Conservation (phyloP, 2,113 vertebrate species). For the Otus sunia region DNA sequence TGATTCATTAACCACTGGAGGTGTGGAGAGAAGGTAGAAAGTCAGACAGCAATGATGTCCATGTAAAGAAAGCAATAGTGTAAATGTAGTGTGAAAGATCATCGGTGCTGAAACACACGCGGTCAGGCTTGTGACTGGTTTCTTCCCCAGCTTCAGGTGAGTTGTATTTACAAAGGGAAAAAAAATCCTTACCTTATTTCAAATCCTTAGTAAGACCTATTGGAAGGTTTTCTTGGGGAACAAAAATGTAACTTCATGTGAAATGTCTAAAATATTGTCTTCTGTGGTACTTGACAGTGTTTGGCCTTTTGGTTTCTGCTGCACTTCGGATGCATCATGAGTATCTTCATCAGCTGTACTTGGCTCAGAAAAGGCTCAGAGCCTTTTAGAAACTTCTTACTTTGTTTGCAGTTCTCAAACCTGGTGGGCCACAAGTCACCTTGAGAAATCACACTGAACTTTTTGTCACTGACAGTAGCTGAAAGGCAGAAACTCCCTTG, state of each 20-base stretch:
- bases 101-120: background rate
- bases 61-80: background rate
- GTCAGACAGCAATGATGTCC: background rate
- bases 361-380: background rate
- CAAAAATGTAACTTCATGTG: background rate
- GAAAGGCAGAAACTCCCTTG: background rate
- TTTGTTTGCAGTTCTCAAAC: background rate
- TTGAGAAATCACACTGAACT: accelerated
- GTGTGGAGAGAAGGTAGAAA: background rate
- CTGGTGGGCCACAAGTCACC: background rate
- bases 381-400: background rate
- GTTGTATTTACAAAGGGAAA: background rate
- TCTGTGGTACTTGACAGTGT: background rate
- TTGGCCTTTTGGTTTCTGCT: background rate
- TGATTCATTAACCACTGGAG: constrained; percentile 27
- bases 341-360: background rate
- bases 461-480: background rate
- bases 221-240: background rate
- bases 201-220: background rate
- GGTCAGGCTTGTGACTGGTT: background rate
- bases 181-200: background rate
- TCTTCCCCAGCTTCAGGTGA: constrained; percentile 12
- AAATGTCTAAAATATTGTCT: background rate
- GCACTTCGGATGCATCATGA: background rate
- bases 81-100: background rate